These are phyloP conservation scores for Lutjanus argentimaculatus DNA, from an alignment of 2,797 vertebrate species.

Conservation along the genomic window DNA sequence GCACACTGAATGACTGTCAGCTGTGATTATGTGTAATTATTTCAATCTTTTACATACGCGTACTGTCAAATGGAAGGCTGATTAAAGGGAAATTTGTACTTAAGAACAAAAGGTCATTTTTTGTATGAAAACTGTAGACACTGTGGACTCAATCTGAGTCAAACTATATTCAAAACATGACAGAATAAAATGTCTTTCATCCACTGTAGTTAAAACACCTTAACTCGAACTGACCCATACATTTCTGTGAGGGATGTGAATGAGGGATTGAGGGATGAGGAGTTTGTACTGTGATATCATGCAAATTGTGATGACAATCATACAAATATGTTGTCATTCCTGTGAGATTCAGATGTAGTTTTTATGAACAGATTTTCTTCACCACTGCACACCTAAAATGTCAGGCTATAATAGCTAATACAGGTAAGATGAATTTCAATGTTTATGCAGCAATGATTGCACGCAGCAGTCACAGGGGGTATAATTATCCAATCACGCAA, in stretches of 20 bases:
- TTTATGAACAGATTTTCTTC: neutral
- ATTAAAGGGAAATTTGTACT: slow-evolving; percentile 26
- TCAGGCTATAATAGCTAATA: slow-evolving; percentile 1
- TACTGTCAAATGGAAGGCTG: neutral
- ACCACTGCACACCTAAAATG: neutral
- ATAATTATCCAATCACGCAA: neutral
- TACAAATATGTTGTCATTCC: neutral
- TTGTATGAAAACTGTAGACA: neutral
- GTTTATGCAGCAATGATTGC: neutral
- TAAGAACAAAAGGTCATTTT: slow-evolving; percentile 1
- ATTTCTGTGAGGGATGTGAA: neutral
- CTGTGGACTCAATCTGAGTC: neutral
- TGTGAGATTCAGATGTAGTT: neutral
- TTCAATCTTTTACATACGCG: neutral
- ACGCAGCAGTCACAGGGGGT: neutral
- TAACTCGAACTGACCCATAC: neutral
- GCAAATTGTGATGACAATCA: neutral
- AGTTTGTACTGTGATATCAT: neutral
- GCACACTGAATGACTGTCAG: slow-evolving; percentile 8
- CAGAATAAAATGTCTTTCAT: neutral
- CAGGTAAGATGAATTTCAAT: neutral
- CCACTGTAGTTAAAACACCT: neutral
- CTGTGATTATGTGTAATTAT: slow-evolving; percentile 18
- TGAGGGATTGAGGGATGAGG: too few species aligned
- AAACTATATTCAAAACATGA: neutral